These are phyloP conservation scores for Augiades crinisus DNA, from an alignment of 2,888 invertebrate genomes.

Conservation along the genomic window DNA sequence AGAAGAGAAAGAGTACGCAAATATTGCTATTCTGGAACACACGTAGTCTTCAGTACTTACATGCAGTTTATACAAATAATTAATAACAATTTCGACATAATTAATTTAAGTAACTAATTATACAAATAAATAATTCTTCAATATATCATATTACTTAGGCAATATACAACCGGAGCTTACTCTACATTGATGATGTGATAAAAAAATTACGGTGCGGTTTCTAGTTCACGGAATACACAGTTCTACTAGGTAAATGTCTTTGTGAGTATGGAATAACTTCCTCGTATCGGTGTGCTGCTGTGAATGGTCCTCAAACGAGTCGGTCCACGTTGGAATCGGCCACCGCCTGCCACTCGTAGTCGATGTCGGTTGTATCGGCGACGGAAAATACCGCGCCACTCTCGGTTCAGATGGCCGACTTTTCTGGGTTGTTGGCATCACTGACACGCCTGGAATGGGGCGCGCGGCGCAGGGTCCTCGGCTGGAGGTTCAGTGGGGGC, in stretches of 20 bases:
- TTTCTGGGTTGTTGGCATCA: conserved; percentile 71
- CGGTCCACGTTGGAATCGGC: conserved; percentile 65
- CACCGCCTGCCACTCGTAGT: conserved; percentile 66
- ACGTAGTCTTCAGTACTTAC: conserved; percentile 10
- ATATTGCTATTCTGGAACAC: conserved; percentile 17
- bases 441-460: conserved; percentile 75
- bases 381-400: conserved; percentile 77
- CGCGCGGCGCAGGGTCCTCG: conserved; percentile 73
- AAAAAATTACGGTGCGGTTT: conserved; percentile 1
- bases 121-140: not conserved
- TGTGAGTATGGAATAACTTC: not conserved
- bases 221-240: conserved; percentile 12
- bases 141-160: conserved; percentile 1
- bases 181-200: not conserved
- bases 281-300: not conserved
- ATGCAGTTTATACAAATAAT: not conserved
- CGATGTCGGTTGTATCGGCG: conserved; percentile 72
- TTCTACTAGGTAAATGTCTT: conserved; percentile 14
- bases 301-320: conserved; percentile 58
- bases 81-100: not conserved
- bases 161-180: conserved; percentile 11
- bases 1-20: not conserved
- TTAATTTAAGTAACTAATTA: not conserved
- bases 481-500: conserved; percentile 87
- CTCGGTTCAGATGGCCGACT: conserved; percentile 78